A percentile compares a stretch with the other conserved stretches of the same genome.
These are phyloP conservation scores for Pristionchus exspectatus DNA, from an alignment of 2,888 invertebrate species.

Conservation along the genomic window DNA sequence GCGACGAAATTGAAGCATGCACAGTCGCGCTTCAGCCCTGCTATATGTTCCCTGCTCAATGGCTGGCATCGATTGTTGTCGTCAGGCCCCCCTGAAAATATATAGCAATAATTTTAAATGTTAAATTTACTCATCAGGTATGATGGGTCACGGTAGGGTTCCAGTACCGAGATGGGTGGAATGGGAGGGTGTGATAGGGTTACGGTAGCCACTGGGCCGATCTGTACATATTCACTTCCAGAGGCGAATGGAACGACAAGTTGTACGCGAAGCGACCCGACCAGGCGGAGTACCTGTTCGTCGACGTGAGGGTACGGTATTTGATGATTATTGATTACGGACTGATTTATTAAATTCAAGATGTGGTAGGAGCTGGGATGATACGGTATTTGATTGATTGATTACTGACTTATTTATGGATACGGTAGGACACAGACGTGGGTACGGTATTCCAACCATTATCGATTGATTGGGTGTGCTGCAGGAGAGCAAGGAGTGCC, in stretches of 20 bases:
- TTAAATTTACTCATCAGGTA: no score
- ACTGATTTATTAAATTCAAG: neutral
- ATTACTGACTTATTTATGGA: neutral
- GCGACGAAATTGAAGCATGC: no score
- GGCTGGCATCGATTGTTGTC: no score
- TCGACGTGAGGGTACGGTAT: conserved; percentile 71
- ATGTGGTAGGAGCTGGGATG: neutral
- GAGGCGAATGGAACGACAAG: conserved; percentile 96
- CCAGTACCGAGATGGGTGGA: no score
- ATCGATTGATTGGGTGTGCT: neutral
- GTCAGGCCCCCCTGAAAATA: no score
- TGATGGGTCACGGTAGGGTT: no score
- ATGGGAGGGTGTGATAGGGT: no score
- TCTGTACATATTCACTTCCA: conserved; percentile 83
- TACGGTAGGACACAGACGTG: no score
- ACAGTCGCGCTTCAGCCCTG: no score
- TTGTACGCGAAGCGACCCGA: conserved; percentile 89
- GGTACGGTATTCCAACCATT: neutral
- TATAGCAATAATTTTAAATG: no score
- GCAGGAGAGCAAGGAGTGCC: conserved; percentile 65
- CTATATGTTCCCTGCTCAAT: no score
- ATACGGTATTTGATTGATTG: neutral
- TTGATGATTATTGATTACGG: neutral
- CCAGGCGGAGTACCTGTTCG: conserved; percentile 76
- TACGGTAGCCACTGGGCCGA: no score